phyloP scores from a whole-genome alignment of 2,797 vertebrate genomes.

The Masticophis lateralis region DNA sequence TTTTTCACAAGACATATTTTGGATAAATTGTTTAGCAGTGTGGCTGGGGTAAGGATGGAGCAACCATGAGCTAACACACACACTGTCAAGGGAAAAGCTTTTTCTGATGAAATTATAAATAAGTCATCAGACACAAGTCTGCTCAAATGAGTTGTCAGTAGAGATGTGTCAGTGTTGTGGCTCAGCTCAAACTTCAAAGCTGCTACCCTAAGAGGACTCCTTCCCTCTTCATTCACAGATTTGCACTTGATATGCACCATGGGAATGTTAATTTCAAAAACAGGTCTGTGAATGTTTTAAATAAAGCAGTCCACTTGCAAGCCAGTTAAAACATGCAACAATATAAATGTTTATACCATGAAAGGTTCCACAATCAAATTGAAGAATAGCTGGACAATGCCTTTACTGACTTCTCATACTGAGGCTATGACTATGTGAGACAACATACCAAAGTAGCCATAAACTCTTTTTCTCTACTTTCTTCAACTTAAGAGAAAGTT shows the following conservation, averaged over 20 bases:
- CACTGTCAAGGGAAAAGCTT: conserved; percentile 63
- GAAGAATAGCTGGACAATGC: neutral
- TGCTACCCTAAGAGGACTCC: conserved; percentile 62
- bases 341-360: conserved; percentile 76
- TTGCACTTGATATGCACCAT: conserved; percentile 71
- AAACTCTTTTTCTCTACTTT: neutral
- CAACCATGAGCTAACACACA: conserved; percentile 61
- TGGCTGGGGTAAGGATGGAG: conserved; percentile 50
- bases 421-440: neutral
- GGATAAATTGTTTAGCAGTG: conserved; percentile 53
- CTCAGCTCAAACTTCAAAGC: conserved; percentile 70
- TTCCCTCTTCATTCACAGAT: conserved; percentile 71
- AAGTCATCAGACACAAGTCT: conserved; percentile 68
- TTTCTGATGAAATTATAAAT: conserved; percentile 68
- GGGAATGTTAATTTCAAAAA: conserved; percentile 70
- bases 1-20: conserved; percentile 54
- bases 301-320: conserved; percentile 74
- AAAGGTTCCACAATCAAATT: conserved; percentile 68
- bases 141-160: conserved; percentile 70
- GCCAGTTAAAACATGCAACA: conserved; percentile 77
- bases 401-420: neutral
- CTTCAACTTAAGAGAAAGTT: neutral
- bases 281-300: conserved; percentile 74
- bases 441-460: neutral
- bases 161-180: conserved; percentile 61